phyloP scores from a whole-genome alignment of 2,888 invertebrate genomes.

The Dascillus cervinus region DNA sequence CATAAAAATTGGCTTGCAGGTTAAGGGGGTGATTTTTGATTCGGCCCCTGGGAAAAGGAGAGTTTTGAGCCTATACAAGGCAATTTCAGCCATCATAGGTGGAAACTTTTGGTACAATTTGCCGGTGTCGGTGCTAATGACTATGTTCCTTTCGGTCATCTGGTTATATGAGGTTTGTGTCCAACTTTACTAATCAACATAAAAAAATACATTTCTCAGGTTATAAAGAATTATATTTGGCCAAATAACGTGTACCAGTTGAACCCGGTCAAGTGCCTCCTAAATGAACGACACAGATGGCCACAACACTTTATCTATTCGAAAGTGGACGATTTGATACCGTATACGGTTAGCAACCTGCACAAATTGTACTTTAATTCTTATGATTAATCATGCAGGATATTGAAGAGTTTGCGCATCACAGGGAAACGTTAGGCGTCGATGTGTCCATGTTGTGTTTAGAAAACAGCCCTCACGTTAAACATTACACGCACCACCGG shows the following conservation, averaged over 20 bases:
- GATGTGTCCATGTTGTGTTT: constrained; percentile 55
- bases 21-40: constrained; percentile 62
- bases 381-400: constrained; percentile 43
- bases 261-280: constrained; percentile 52
- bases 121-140: constrained; percentile 48
- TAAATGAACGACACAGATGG: constrained; percentile 52
- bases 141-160: constrained; percentile 50
- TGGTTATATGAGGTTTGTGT: constrained; percentile 59
- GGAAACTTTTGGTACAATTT: constrained; percentile 49
- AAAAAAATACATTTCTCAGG: constrained; percentile 25
- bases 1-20: no score
- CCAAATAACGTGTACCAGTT: constrained; percentile 41
- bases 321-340: constrained; percentile 59
- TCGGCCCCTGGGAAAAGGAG: constrained; percentile 61
- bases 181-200: no score
- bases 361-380: background rate
- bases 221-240: constrained; percentile 29
- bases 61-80: constrained; percentile 50
- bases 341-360: constrained; percentile 42
- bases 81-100: constrained; percentile 55
- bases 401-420: constrained; percentile 57
- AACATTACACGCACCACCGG: constrained; percentile 58
- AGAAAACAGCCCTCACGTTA: constrained; percentile 67
- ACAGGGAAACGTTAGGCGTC: constrained; percentile 52
- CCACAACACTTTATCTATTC: constrained; percentile 70